phyloP scores from a whole-genome alignment of 2,888 invertebrate genomes.

The Chydorus sphaericus region DNA sequence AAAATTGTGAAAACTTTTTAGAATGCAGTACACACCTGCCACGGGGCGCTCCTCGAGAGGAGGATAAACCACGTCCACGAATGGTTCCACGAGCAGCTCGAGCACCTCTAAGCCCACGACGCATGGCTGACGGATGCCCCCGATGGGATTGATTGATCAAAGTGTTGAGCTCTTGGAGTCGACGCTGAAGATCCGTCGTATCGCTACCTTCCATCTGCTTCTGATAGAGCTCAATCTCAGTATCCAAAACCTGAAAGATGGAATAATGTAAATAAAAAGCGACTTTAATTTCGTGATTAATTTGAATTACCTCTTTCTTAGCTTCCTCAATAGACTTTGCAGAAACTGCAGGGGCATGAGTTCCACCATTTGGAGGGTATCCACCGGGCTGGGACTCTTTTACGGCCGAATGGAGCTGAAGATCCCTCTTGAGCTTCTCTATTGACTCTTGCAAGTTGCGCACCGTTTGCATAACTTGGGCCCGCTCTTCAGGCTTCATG shows the following conservation, averaged over 20 bases:
- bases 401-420: slow-evolving; percentile 20
- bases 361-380: slow-evolving; percentile 28
- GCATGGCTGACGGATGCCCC: slow-evolving; percentile 20
- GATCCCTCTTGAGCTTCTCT: slow-evolving; percentile 54
- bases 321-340: slow-evolving; percentile 54
- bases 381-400: slow-evolving; percentile 11
- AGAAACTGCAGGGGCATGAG: slow-evolving; percentile 34
- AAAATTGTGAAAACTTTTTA: neutral
- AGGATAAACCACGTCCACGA: slow-evolving; percentile 20
- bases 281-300: too few relatives aligned
- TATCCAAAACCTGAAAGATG: slow-evolving; percentile 81
- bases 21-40: neutral
- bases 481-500: slow-evolving; percentile 45
- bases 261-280: too few relatives aligned
- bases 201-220: slow-evolving; percentile 59
- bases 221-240: slow-evolving; percentile 77
- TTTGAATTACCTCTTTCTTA: slow-evolving; percentile 68
- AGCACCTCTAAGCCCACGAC: slow-evolving; percentile 21
- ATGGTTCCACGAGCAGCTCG: slow-evolving; percentile 15
- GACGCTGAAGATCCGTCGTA: slow-evolving; percentile 62
- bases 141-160: neutral
- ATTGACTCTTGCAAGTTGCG: slow-evolving; percentile 69
- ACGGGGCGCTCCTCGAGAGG: neutral
- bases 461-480: slow-evolving; percentile 59
- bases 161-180: slow-evolving; percentile 50